phyloP scores from a whole-genome alignment of 2,113 vertebrate species.

The Copsychus sechellarum region DNA sequence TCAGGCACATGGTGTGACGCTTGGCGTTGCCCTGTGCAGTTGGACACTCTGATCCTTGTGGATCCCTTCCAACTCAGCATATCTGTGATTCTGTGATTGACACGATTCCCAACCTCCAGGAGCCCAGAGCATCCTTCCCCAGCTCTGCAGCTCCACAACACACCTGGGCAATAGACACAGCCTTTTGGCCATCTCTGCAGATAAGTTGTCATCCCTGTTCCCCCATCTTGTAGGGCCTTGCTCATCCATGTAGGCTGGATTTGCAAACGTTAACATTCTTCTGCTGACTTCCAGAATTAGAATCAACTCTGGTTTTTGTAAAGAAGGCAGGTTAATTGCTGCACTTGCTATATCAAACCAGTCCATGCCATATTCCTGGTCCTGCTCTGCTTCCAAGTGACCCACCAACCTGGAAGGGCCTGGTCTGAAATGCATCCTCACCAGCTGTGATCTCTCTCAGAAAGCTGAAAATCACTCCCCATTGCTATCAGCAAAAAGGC shows the following conservation, averaged over 20 bases:
- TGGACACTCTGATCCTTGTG: not conserved
- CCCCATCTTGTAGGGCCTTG: not conserved
- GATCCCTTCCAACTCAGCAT: not conserved
- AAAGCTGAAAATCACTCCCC: not conserved
- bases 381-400: not conserved
- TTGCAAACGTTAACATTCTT: not conserved
- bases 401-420: rapidly evolving
- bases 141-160: not conserved
- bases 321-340: not conserved
- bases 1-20: not conserved
- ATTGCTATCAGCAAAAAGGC: not conserved
- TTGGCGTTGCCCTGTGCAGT: not conserved
- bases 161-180: rapidly evolving
- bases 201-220: not conserved
- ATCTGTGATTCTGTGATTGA: not conserved
- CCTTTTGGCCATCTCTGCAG: not conserved
- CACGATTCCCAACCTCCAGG: not conserved
- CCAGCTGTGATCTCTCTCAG: not conserved
- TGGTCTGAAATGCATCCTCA: not conserved
- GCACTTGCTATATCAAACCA: not conserved
- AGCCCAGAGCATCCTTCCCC: not conserved
- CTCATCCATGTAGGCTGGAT: not conserved
- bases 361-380: not conserved
- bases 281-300: not conserved
- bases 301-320: not conserved